Percentiles rank a stretch among this genome's conserved stretches.
Conservation (phyloP, 2,113 vertebrate genomes). For the Erythrocercus mccallii region DNA sequence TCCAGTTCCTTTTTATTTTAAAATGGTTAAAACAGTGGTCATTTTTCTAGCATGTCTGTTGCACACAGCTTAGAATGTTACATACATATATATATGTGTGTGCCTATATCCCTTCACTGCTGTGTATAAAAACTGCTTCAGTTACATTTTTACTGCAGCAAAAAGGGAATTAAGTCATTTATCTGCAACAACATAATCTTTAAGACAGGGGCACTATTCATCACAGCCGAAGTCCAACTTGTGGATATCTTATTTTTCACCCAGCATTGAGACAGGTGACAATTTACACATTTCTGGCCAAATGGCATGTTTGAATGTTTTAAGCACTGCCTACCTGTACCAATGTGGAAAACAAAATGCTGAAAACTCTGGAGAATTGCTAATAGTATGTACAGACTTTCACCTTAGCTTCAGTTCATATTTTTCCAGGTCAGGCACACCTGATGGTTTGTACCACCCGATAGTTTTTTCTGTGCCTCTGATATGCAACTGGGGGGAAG, state of each 20-base stretch:
- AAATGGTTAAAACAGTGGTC: background rate
- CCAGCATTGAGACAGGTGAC: background rate
- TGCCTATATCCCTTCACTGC: background rate
- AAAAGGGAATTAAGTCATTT: background rate
- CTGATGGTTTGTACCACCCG: background rate
- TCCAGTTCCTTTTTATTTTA: background rate
- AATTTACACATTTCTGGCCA: background rate
- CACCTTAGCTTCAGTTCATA: background rate
- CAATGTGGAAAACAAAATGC: background rate
- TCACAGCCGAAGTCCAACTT: background rate
- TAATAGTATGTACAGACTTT: background rate
- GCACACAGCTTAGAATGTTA: background rate
- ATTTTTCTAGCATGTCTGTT: background rate
- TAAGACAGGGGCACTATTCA: background rate
- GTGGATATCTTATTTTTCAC: background rate
- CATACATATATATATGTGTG: background rate
- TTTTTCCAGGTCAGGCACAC: background rate
- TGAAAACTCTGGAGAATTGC: background rate
- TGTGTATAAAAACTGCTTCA: background rate
- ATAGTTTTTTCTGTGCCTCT: background rate
- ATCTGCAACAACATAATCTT: background rate
- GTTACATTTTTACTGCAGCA: background rate
- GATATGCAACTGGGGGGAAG: background rate
- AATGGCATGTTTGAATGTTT: background rate
- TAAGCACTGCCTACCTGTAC: background rate